Evolutionary conservation across 2,113 vertebrate genomes (phyloP).

Genomic region (Aramus guarauna): DNA sequence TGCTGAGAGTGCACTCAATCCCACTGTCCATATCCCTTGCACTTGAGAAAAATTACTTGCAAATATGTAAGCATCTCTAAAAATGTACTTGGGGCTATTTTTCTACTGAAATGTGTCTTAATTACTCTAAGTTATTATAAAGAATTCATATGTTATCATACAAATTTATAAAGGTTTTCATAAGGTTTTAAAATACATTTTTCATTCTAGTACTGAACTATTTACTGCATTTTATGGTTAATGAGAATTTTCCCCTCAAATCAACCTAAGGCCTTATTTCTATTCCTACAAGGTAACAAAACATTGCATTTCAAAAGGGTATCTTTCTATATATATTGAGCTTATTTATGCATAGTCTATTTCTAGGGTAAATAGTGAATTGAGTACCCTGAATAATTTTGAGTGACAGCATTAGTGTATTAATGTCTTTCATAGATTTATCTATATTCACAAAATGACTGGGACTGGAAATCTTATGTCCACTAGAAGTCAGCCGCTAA

Average conservation of each 20-base stretch:
- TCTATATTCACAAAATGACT: neutral
- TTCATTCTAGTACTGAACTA: neutral
- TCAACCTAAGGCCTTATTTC: neutral
- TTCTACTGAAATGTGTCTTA: neutral
- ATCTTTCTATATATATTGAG: neutral
- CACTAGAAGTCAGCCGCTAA: neutral
- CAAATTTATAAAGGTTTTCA: neutral
- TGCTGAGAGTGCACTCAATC: too few relatives aligned
- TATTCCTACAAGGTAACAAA: neutral
- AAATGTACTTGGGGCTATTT: neutral
- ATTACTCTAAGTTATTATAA: neutral
- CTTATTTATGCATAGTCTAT: neutral
- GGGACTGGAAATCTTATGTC: neutral
- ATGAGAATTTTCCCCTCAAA: neutral
- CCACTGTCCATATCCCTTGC: neutral
- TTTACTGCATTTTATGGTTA: fast-evolving
- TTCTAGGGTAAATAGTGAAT: neutral
- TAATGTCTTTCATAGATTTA: neutral
- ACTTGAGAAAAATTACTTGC: neutral
- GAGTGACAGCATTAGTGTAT: neutral
- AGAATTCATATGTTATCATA: neutral
- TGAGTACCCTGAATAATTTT: neutral
- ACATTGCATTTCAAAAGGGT: neutral
- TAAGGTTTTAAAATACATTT: neutral
- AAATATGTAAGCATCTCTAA: neutral